Conservation (phyloP, 2,797 vertebrate genomes). For the Hoplostethus mediterraneus region DNA sequence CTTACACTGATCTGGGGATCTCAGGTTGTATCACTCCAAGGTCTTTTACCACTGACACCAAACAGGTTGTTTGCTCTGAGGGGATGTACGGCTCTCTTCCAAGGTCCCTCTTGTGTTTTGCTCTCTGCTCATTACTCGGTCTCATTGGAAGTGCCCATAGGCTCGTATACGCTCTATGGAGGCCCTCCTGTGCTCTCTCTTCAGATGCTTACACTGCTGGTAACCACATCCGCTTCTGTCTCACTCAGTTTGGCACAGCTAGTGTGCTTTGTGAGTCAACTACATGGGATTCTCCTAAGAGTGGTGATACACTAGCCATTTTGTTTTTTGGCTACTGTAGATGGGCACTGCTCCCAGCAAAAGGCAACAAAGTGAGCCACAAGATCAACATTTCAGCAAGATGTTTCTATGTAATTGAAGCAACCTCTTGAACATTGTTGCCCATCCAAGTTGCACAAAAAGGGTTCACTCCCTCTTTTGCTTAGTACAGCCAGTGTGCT, state of each 20-base stretch:
- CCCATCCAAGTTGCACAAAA: slow-evolving; percentile 52
- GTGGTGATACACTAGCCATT: slow-evolving; percentile 48
- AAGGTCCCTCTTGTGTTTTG: slow-evolving; percentile 38
- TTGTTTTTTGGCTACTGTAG: slow-evolving; percentile 50
- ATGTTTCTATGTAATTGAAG: not conserved
- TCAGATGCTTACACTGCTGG: slow-evolving; percentile 29
- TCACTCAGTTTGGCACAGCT: slow-evolving; percentile 37
- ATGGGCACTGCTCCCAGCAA: slow-evolving; percentile 64
- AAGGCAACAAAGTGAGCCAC: slow-evolving; percentile 53
- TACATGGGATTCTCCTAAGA: slow-evolving; percentile 53
- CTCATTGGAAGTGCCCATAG: slow-evolving; percentile 16
- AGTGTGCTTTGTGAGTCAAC: slow-evolving; percentile 29
- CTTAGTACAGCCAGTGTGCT: slow-evolving; percentile 24
- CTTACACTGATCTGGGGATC: slow-evolving; percentile 57
- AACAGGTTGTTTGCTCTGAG: slow-evolving; percentile 49
- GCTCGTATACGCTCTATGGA: not conserved
- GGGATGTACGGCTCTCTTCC: slow-evolving; percentile 30
- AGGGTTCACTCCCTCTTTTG: slow-evolving; percentile 46
- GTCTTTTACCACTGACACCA: slow-evolving; percentile 54
- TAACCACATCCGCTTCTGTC: slow-evolving; percentile 28
- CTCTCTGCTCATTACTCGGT: slow-evolving; percentile 33
- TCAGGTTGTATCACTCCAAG: slow-evolving; percentile 57
- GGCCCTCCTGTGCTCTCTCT: not conserved
- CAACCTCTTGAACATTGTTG: not conserved
- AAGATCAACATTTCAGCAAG: slow-evolving; percentile 14